These are phyloP conservation scores for Orthochromis malagaraziensis DNA, from an alignment of 2,113 vertebrate genomes.

Conservation along the genomic window DNA sequence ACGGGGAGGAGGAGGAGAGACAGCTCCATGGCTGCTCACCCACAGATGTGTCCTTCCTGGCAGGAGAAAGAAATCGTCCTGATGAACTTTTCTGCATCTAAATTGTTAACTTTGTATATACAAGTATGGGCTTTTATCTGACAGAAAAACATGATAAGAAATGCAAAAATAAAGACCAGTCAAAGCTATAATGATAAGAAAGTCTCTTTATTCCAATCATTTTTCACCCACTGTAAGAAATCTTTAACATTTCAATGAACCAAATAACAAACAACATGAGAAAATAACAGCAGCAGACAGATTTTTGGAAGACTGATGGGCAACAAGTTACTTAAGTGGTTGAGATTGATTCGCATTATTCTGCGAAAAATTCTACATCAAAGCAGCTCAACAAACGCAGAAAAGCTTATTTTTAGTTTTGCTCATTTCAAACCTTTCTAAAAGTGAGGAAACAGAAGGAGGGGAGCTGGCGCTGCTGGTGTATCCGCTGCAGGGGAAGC, in stretches of 20 bases:
- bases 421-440: not conserved
- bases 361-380: not conserved
- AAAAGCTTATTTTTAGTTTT: not conserved
- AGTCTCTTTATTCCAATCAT: not conserved
- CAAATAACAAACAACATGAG: not conserved
- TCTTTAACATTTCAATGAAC: not conserved
- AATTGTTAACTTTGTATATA: not conserved
- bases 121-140: not conserved
- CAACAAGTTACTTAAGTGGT: not conserved
- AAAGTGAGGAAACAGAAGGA: not conserved
- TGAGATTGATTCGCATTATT: not conserved
- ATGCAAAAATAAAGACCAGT: not conserved
- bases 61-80: not conserved
- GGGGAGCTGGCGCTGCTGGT: not conserved
- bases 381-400: not conserved
- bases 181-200: not conserved
- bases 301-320: not conserved
- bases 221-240: not conserved
- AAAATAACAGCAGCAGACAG: not conserved
- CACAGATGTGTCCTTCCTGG: conserved; percentile 6
- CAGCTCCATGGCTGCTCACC: conserved; percentile 36
- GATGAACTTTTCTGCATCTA: not conserved
- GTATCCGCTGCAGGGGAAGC: not conserved
- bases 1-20: not conserved
- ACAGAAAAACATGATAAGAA: not conserved